A percentile compares a stretch with the other conserved stretches of the same genome.
These are phyloP conservation scores for Oedothorax gibbosus DNA, from an alignment of 1,140 invertebrate species.

Conservation along the genomic window DNA sequence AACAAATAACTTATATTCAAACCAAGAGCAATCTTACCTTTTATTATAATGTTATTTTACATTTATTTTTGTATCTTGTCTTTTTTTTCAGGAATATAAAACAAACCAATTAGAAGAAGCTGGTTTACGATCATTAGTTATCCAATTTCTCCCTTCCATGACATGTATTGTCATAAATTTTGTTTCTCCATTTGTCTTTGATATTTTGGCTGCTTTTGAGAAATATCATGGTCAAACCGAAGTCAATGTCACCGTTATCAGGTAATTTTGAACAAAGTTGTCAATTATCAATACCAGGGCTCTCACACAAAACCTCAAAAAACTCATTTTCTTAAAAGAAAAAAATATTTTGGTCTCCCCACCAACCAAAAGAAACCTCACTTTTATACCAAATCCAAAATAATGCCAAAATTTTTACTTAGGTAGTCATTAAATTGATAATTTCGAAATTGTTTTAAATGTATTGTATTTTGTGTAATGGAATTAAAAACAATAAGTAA, in stretches of 20 bases:
- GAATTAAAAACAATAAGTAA: too few species aligned
- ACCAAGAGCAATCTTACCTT: not conserved
- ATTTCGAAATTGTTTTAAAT: too few species aligned
- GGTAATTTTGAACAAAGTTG: not conserved
- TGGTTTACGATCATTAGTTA: not conserved
- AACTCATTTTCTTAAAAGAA: too few species aligned
- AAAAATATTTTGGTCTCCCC: too few species aligned
- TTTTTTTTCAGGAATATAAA: conserved; percentile 7
- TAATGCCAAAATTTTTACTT: too few species aligned
- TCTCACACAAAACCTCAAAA: too few species aligned
- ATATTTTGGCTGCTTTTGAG: conserved; percentile 8
- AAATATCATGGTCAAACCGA: conserved; percentile 17
- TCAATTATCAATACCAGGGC: not conserved
- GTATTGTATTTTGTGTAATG: too few species aligned
- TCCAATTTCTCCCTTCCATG: conserved; percentile 7
- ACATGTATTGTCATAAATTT: not conserved
- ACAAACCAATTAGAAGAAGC: not conserved
- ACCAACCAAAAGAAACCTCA: too few species aligned
- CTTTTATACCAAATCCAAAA: too few species aligned
- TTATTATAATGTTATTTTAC: not conserved
- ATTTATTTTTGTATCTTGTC: not conserved
- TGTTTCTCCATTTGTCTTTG: not conserved
- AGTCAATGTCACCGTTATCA: conserved; percentile 2
- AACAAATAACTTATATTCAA: too few species aligned
- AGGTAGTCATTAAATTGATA: too few species aligned